Base-by-base conservation (phyloP, 2,888 invertebrate species). In the Tribolium freemani region DNA sequence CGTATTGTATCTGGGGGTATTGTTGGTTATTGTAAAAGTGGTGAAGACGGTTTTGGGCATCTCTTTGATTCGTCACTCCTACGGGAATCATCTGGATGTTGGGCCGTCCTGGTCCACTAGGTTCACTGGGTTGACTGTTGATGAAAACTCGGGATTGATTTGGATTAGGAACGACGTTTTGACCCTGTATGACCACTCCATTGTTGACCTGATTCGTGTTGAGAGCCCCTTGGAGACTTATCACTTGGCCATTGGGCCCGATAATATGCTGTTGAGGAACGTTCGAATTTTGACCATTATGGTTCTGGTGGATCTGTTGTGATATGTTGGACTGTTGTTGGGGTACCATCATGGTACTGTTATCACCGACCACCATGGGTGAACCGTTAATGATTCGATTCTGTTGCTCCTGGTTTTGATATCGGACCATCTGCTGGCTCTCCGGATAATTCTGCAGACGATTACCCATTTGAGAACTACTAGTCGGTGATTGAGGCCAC, bases 191-290 rank as follows among this genome's bases (percentile, higher is more conserved):
- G 48, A 81, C 77, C 69, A 81, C 78, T 45, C 78, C 80, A 64
- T 78, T 79, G 70, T 73, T 78, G 10, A 66, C 56, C 30, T 73
- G 73, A 46, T 69, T 73, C 44, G 70, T 56, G 64, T 51, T 66
- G 4, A 68, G 60, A 67, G 81, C 86, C 30, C 88, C 88, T 79
- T 90, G 90, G 5, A 90, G 87, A 44, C 90, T 90, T 68, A 91
- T 90, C 57, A 91, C 87, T 83, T 90, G 90, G 50, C 90, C 90
- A 75, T 90, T 90, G 0, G 90, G 89, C 6, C 90, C 90, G 69
- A 90, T 83, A 44, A 90, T 82, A 73, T 87, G 86, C 68, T 87
- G 86, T 67, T 84, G 80, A 60, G 70, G 72, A 48, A 79, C 69
- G 61, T 73, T 78, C 61, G 77, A 76, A 74, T 69, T 68, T 54